These are phyloP conservation scores for Chelonoidis abingdonii DNA, from an alignment of 2,113 vertebrate genomes.

Conservation along the genomic window DNA sequence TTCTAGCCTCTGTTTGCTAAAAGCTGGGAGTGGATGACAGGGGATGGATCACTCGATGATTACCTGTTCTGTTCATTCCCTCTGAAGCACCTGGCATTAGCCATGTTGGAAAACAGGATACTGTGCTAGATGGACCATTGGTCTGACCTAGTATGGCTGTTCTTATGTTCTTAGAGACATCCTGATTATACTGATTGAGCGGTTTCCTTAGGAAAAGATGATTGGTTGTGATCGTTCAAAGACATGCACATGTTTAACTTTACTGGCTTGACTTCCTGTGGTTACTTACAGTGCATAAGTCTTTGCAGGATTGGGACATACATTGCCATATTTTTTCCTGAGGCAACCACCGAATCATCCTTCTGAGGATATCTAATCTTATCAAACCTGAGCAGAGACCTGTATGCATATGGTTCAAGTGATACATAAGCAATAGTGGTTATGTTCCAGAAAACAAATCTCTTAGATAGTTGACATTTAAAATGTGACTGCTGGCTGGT, in stretches of 20 bases:
- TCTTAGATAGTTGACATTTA: neutral
- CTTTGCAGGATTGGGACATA: accelerated
- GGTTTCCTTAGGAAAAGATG: neutral
- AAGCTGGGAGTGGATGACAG: too few species aligned
- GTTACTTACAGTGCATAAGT: accelerated
- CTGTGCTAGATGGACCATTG: too few species aligned
- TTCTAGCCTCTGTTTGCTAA: too few species aligned
- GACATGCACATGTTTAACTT: neutral
- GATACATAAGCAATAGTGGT: neutral
- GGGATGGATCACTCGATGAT: too few species aligned
- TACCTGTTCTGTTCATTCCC: too few species aligned
- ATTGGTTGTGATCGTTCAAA: neutral
- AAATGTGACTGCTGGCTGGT: neutral
- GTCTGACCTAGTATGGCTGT: too few species aligned
- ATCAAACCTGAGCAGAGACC: neutral
- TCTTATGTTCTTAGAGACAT: too few species aligned
- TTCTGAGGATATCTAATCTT: neutral
- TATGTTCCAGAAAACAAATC: neutral
- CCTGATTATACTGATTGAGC: neutral
- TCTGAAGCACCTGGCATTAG: too few species aligned
- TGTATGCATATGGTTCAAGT: neutral
- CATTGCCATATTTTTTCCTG: neutral
- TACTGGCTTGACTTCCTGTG: neutral
- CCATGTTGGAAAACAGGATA: too few species aligned
- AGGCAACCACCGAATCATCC: neutral